Conservation (phyloP, 2,888 invertebrate genomes). For the Conops quadrifasciatus region DNA sequence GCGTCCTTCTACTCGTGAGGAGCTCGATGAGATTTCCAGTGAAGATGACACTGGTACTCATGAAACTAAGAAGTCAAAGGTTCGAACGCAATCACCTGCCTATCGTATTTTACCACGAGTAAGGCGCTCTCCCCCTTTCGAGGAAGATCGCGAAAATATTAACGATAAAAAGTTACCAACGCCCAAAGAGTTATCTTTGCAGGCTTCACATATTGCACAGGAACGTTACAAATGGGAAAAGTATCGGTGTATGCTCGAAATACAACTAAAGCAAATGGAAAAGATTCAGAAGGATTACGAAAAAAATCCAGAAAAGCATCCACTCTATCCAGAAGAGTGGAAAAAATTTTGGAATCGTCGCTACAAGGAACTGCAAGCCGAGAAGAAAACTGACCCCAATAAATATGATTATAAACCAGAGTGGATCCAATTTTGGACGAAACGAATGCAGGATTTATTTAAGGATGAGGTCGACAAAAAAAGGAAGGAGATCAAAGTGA, state of each 20-base stretch:
- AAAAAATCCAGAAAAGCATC: conserved; percentile 88
- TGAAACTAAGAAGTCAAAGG: conserved; percentile 47
- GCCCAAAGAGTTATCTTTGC: conserved; percentile 61
- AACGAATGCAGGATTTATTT: conserved; percentile 81
- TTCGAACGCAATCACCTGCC: conserved; percentile 49
- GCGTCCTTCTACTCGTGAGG: conserved; percentile 50
- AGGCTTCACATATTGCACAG: conserved; percentile 61
- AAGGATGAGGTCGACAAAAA: conserved; percentile 73
- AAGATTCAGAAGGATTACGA: conserved; percentile 78
- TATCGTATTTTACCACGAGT: conserved; percentile 48
- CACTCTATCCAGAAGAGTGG: conserved; percentile 88
- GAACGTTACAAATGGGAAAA: conserved; percentile 69
- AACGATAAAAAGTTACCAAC: conserved; percentile 54
- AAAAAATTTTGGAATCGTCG: conserved; percentile 88
- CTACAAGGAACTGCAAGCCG: conserved; percentile 80
- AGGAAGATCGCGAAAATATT: conserved; percentile 37
- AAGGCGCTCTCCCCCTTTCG: conserved; percentile 54
- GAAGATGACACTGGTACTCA: conserved; percentile 52
- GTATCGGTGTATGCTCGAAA: conserved; percentile 64
- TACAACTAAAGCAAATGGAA: conserved; percentile 67
- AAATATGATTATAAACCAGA: conserved; percentile 88
- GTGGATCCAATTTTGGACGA: conserved; percentile 88
- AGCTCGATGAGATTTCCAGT: conserved; percentile 60
- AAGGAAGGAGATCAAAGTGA: conserved; percentile 75
- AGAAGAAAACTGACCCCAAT: conserved; percentile 72